Percentiles rank a stretch among this genome's conserved stretches.
These are phyloP conservation scores for Phaonia tiefii DNA, from an alignment of 2,888 invertebrate species.

Conservation along the genomic window DNA sequence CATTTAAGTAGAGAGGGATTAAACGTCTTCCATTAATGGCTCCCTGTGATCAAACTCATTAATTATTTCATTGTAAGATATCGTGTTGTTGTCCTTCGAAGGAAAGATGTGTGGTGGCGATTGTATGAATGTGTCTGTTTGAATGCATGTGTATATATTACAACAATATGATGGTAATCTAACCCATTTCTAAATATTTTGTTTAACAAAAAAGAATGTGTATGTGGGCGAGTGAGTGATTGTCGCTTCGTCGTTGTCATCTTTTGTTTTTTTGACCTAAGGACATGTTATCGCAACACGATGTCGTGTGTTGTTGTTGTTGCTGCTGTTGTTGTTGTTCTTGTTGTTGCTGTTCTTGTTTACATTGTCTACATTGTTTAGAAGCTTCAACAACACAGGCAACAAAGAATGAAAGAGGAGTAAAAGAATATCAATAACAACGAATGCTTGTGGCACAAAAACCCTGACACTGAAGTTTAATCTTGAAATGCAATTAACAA, in stretches of 20 bases:
- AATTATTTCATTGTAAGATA: too few species aligned
- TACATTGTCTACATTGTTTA: conserved; percentile 52
- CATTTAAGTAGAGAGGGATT: too few species aligned
- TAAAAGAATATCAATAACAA: conserved; percentile 40
- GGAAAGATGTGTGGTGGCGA: too few species aligned
- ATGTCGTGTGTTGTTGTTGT: conserved; percentile 51
- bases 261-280: conserved; percentile 65
- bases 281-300: conserved; percentile 65
- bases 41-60: too few species aligned
- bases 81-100: too few species aligned
- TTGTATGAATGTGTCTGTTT: too few species aligned
- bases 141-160: conserved; percentile 8
- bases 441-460: conserved; percentile 65
- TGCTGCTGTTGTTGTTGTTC: not conserved
- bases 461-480: conserved; percentile 68
- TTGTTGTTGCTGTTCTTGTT: conserved; percentile 19
- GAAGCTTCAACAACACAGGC: conserved; percentile 13
- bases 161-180: conserved; percentile 65
- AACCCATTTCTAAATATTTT: conserved; percentile 61
- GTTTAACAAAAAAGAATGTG: conserved; percentile 15
- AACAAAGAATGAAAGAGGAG: conserved; percentile 14
- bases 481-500: conserved; percentile 68
- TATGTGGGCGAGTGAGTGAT: conserved; percentile 4
- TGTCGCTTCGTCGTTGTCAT: conserved; percentile 25
- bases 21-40: too few species aligned